phyloP scores from a whole-genome alignment of 2,113 vertebrate species.

The Dipodomys stephensi region DNA sequence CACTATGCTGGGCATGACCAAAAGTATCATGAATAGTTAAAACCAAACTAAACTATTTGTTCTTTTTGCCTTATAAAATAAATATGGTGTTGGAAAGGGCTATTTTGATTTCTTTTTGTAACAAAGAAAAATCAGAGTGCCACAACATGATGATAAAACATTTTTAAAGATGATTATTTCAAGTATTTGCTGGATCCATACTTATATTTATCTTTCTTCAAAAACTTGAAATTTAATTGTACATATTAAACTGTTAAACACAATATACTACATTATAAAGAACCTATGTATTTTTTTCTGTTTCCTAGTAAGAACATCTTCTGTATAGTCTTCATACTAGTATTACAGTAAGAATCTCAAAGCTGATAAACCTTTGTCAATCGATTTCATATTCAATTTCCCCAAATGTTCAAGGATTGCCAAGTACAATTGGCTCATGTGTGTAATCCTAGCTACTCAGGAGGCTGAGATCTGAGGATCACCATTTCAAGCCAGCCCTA shows the following conservation, averaged over 20 bases:
- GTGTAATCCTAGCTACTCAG: too few relatives aligned
- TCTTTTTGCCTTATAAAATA: too few relatives aligned
- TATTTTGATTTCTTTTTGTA: conserved; percentile 44
- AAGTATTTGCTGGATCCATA: neutral
- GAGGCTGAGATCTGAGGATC: too few relatives aligned
- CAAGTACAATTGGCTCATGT: too few relatives aligned
- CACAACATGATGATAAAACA: conserved; percentile 2
- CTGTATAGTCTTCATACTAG: neutral
- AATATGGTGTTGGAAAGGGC: neutral
- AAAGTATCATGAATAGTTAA: too few relatives aligned
- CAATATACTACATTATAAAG: too few relatives aligned
- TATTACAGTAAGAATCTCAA: neutral
- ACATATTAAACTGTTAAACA: neutral
- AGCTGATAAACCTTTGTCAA: neutral
- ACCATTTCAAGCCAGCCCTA: too few relatives aligned
- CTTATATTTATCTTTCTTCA: neutral
- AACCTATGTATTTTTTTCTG: neutral
- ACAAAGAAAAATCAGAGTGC: neutral
- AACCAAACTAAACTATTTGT: too few relatives aligned
- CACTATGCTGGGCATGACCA: too few relatives aligned
- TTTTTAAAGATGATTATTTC: neutral
- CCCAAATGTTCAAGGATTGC: neutral
- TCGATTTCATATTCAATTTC: neutral
- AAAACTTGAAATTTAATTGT: conserved; percentile 1
- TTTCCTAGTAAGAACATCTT: neutral